These are phyloP conservation scores for Drosophila carrolli DNA, from an alignment of 1,140 invertebrate genomes.

Conservation along the genomic window DNA sequence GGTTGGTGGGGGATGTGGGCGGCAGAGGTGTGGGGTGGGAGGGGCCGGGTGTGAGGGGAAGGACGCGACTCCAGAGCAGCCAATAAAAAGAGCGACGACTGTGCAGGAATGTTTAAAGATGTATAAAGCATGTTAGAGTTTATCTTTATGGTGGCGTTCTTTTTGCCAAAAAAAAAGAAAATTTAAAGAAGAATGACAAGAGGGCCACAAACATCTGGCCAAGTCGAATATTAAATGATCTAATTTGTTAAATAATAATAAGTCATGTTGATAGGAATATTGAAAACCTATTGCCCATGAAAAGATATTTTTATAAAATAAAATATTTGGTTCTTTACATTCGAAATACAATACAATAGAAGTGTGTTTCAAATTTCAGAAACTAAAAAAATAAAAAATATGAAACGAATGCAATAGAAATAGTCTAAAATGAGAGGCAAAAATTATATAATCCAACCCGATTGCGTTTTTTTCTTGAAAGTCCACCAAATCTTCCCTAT, in stretches of 20 bases:
- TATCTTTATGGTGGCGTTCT: slow-evolving; percentile 80
- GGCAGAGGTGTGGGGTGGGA: slow-evolving; percentile 1
- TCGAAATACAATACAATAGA: too few species aligned
- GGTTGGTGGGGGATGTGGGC: slow-evolving; percentile 8
- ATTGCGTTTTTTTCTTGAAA: too few species aligned
- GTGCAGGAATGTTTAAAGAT: slow-evolving; percentile 83
- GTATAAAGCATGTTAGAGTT: slow-evolving; percentile 84
- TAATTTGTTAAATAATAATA: not conserved
- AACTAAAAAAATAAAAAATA: too few species aligned
- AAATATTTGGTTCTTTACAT: too few species aligned
- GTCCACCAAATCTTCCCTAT: not conserved
- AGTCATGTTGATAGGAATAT: too few species aligned
- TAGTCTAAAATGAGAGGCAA: too few species aligned
- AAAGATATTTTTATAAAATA: too few species aligned
- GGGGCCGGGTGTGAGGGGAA: slow-evolving; percentile 1
- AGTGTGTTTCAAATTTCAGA: too few species aligned
- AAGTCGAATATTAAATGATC: slow-evolving; percentile 37
- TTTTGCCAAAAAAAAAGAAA: slow-evolving; percentile 52
- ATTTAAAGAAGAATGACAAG: slow-evolving; percentile 26
- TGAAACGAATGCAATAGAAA: too few species aligned
- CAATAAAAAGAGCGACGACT: slow-evolving; percentile 77
- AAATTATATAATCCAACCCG: too few species aligned
- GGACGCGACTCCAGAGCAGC: slow-evolving; percentile 30
- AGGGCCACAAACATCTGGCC: not conserved
- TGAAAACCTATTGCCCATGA: too few species aligned